Evolutionary conservation across 2,797 vertebrate species (phyloP), one percentile per base, ranked within the genome.

Genomic region (Peromyscus eremicus): DNA sequence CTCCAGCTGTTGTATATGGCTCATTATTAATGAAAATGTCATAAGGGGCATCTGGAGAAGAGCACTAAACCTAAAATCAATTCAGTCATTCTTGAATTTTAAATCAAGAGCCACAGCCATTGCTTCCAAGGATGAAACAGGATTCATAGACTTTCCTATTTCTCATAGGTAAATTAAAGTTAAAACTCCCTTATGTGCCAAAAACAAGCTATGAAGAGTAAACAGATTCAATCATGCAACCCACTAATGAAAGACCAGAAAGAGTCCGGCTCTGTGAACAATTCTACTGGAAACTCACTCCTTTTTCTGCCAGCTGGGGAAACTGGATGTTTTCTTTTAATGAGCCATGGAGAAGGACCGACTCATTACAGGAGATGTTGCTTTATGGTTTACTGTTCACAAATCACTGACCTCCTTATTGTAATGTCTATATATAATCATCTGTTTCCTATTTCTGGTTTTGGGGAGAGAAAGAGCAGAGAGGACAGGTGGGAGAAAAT

Each of bases 391-490:
- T 96, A 96, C 77, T 97, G 91, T 95, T 98, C 87, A 98, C 97
- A 97, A 97, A 97, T 94, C 94, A 97, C 76, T 97, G 57, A 92
- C 84, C 94, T 92, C 91, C 93, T 97, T 97, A 98, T 86, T 96
- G 29, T 91, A 96, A 84, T 93, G 96, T 94, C 81, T 96, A 91
- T 91, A 95, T 92, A 95, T n/a, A 96, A 92, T 95, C 92, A 98
- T 97, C 86, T 96, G 84, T 66, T 97, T 97, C 88, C 76, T 70
- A 76, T 60, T 97, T 77, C 68, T 92, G 93, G 9, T 83, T 92
- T 91, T 68, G 13, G 66, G 55, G 40, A 34, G 91, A 95, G 64
- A 29, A 82, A 97, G 85, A 75, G 43, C 34, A 94, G 37, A 80
- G 60, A 25, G 83, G 77, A 92, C 73, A 95, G 87, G 49, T 77